Conservation (phyloP, 2,888 invertebrate species). For the Mamestra brassicae region DNA sequence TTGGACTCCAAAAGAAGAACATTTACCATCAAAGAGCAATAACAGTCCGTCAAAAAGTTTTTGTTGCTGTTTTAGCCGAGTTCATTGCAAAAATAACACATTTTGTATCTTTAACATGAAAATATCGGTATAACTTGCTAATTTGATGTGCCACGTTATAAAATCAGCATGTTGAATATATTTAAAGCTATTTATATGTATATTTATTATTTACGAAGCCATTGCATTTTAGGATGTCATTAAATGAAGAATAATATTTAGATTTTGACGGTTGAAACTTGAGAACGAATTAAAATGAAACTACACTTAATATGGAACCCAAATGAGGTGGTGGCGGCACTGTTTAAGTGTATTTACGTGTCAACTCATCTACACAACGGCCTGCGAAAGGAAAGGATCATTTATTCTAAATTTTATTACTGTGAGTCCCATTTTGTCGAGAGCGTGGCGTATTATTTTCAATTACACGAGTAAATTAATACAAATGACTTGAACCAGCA, state of each 20-base stretch:
- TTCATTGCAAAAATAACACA: constrained; percentile 33
- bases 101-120: constrained; percentile 24
- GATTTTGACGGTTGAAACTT: constrained; percentile 69
- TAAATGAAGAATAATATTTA: constrained; percentile 35
- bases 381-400: constrained; percentile 69
- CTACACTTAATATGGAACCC: constrained; percentile 73
- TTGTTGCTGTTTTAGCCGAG: constrained; percentile 23
- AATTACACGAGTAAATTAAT: constrained; percentile 49
- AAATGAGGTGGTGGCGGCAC: constrained; percentile 74
- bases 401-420: constrained; percentile 70
- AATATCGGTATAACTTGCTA: constrained; percentile 42
- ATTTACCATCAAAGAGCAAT: constrained; percentile 44
- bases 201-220: constrained; percentile 43
- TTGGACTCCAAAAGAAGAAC: constrained; percentile 34
- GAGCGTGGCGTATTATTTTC: constrained; percentile 50
- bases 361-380: constrained; percentile 69
- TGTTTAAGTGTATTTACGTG: constrained; percentile 80
- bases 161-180: constrained; percentile 39
- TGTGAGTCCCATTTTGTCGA: constrained; percentile 50
- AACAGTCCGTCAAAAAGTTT: constrained; percentile 45
- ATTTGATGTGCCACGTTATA: constrained; percentile 40
- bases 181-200: constrained; percentile 32
- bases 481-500: constrained; percentile 8
- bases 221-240: constrained; percentile 56
- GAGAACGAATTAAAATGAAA: constrained; percentile 74